Evolutionary conservation across 2,888 invertebrate genomes (phyloP).

Genomic region (Andrena marginata): DNA sequence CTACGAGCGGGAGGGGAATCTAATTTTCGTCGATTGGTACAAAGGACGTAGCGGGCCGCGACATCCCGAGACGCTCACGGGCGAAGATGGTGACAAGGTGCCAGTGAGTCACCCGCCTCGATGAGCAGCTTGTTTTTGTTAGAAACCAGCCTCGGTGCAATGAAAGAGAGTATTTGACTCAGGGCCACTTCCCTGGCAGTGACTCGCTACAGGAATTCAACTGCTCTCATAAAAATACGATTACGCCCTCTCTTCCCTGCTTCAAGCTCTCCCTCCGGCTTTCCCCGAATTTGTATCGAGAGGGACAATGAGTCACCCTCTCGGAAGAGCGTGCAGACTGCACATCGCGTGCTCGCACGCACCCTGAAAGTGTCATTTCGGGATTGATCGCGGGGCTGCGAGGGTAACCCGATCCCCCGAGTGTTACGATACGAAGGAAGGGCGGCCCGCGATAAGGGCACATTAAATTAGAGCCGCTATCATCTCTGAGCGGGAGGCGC

Average conservation of each 20-base stretch:
- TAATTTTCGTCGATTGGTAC: conserved; percentile 68
- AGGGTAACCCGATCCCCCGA: conserved; percentile 43
- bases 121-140: conserved; percentile 15
- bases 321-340: background rate
- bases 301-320: conserved; percentile 30
- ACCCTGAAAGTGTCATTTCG: conserved; percentile 33
- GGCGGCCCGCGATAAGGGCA: conserved; percentile 44
- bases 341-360: background rate
- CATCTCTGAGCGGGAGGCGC: conserved; percentile 29
- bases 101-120: conserved; percentile 49
- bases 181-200: too few relatives aligned
- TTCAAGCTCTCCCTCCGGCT: background rate
- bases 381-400: conserved; percentile 15
- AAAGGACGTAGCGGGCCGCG: conserved; percentile 51
- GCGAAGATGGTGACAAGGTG: conserved; percentile 11
- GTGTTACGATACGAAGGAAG: conserved; percentile 14
- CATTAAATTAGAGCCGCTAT: conserved; percentile 55
- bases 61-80: conserved; percentile 56
- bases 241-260: background rate
- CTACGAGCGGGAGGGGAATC: conserved; percentile 48
- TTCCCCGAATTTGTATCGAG: conserved; percentile 2
- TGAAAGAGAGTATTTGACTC: too few relatives aligned
- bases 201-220: too few relatives aligned
- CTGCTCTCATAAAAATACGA: too few relatives aligned
- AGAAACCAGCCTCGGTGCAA: too few relatives aligned